Conservation (phyloP, 2,888 invertebrate species). For the Margaritifera margaritifera region DNA sequence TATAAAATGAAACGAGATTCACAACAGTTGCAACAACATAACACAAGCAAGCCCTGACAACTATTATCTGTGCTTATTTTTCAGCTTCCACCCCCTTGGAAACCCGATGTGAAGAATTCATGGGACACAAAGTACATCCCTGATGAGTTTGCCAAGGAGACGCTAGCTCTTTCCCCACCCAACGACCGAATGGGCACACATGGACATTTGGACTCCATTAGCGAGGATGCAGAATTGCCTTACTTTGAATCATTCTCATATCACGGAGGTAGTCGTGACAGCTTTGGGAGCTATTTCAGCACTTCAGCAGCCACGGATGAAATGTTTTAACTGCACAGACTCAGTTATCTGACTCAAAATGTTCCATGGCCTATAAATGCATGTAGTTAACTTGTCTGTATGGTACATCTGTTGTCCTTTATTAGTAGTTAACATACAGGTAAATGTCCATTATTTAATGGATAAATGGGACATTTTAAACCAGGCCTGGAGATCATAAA, state of each 20-base stretch:
- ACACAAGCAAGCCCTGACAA: too few species aligned
- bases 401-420: too few species aligned
- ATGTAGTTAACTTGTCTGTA: too few species aligned
- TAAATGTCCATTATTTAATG: too few species aligned
- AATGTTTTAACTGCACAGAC: conserved; percentile 19
- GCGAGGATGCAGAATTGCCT: conserved; percentile 79
- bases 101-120: conserved; percentile 86
- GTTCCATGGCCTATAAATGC: too few species aligned
- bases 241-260: conserved; percentile 87
- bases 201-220: conserved; percentile 59
- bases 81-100: conserved; percentile 85
- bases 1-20: too few species aligned
- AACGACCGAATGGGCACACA: conserved; percentile 29
- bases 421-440: too few species aligned
- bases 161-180: conserved; percentile 96
- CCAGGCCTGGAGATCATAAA: too few species aligned
- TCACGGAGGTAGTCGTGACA: conserved; percentile 71
- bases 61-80: conserved; percentile 3
- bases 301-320: conserved; percentile 39
- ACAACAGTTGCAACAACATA: too few species aligned
- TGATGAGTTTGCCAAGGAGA: conserved; percentile 78
- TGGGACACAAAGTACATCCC: conserved; percentile 80
- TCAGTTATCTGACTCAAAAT: background rate
- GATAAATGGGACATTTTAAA: too few species aligned
- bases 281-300: conserved; percentile 62